Evolutionary conservation across 2,797 vertebrate genomes (phyloP).

Genomic region (Darevskia mixta): DNA sequence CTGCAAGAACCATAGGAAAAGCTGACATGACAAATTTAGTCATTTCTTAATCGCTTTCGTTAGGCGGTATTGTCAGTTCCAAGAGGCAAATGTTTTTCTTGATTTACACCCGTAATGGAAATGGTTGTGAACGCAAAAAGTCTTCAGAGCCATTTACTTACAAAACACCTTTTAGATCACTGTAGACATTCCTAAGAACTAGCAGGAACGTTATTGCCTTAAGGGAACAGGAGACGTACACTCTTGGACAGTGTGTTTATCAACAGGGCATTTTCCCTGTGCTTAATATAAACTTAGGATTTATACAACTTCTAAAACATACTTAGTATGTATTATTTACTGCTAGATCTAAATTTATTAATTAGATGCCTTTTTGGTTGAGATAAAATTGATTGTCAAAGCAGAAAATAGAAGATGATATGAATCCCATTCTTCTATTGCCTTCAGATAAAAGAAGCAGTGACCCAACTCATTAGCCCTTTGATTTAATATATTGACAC

Average conservation of each 20-base stretch:
- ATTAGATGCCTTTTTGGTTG: slow-evolving; percentile 77
- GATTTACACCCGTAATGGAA: slow-evolving; percentile 76
- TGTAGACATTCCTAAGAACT: slow-evolving; percentile 64
- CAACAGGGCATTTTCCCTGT: slow-evolving; percentile 60
- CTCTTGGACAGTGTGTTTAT: slow-evolving; percentile 45
- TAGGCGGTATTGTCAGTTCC: slow-evolving; percentile 77
- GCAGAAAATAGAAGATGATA: slow-evolving; percentile 77
- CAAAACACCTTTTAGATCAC: slow-evolving; percentile 74
- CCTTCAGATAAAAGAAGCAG: slow-evolving; percentile 95
- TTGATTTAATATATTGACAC: slow-evolving; percentile 99
- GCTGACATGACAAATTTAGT: slow-evolving; percentile 80
- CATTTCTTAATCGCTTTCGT: slow-evolving; percentile 80
- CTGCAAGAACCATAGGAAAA: slow-evolving; percentile 77
- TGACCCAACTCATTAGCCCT: slow-evolving; percentile 99
- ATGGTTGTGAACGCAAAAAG: slow-evolving; percentile 74
- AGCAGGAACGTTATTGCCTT: slow-evolving; percentile 41
- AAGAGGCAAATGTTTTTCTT: slow-evolving; percentile 77
- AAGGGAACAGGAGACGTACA: background rate
- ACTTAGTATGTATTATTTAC: slow-evolving; percentile 75
- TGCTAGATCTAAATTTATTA: slow-evolving; percentile 76
- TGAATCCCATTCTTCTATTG: slow-evolving; percentile 85
- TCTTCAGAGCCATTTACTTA: slow-evolving; percentile 70
- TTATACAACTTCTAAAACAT: slow-evolving; percentile 55
- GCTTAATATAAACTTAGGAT: slow-evolving; percentile 47
- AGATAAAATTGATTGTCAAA: slow-evolving; percentile 83